Evolutionary conservation across 1,140 invertebrate genomes (phyloP), one percentile per base, ranked within the genome.

Genomic region (Aphidius gifuensis): DNA sequence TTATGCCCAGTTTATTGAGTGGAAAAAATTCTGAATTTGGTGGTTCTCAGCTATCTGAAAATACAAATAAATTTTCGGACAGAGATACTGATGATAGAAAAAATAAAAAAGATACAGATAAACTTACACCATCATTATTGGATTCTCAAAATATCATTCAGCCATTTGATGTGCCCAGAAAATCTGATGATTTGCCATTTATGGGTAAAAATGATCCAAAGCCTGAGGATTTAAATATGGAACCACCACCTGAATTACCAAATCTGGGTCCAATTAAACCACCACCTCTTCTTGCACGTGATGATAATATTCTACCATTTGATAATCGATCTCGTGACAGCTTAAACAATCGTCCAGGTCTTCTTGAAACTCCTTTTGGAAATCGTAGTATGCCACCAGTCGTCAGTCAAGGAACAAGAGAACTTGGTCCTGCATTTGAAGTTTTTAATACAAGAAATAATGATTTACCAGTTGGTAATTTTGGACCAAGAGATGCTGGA

Each of bases 121-220:
- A 32, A 32, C 23, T 32, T 32, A 32, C 23, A 32, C 4, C 23
- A 3, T 32, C 23, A 32, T 32, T 32, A 32, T 32, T 32, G 23
- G 23, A 32, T 32, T 32, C 23, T 3, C 23, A 32, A 32, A 32
- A 32, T 32, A 32, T 32, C 23, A 32, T 2, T 32, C 23, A 32
- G 4, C 23, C 23, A 32, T 32, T 32, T 32, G 23, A 32, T 32
- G 4, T 4, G 11, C 4, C 16, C 4, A 68, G 70, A 57, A 68
- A 75, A 47, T 11, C 68, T 3, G 74, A 79, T 44, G 72, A 66
- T 9, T 61, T 80, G 8, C 78, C 78, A 0, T 80, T 80, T 40
- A 78, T 80, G 75, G 76, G 74, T 5, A 74, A 75, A 48, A 78
- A 79, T 55, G 78, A 80, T 70, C 72, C 74, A 5, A 76, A 71